These are phyloP conservation scores for Xiphias gladius DNA, from an alignment of 2,113 vertebrate genomes.

Conservation along the genomic window DNA sequence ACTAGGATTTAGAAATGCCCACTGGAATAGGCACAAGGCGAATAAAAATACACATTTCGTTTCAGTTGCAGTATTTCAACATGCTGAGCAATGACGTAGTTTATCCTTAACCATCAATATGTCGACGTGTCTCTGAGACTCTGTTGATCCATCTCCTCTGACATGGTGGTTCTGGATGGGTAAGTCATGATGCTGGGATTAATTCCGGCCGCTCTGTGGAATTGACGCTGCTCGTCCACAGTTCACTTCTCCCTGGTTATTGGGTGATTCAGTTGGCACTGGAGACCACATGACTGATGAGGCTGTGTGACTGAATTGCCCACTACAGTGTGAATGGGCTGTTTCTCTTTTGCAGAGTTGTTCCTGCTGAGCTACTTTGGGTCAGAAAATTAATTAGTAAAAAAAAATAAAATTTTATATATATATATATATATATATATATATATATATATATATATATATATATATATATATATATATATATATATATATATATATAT, in stretches of 20 bases:
- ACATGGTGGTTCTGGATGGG: slow-evolving; percentile 64
- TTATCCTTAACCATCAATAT: slow-evolving; percentile 39
- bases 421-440: no score
- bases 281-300: slow-evolving; percentile 71
- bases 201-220: slow-evolving; percentile 56
- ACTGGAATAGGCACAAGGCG: slow-evolving; percentile 12
- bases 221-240: slow-evolving; percentile 71
- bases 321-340: slow-evolving; percentile 20
- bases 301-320: slow-evolving; percentile 58
- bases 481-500: no score
- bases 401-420: neutral
- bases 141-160: slow-evolving; percentile 67
- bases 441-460: no score
- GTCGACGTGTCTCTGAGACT: slow-evolving; percentile 19
- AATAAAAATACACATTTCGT: slow-evolving; percentile 31
- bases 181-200: slow-evolving; percentile 58
- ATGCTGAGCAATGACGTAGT: slow-evolving; percentile 9
- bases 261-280: slow-evolving; percentile 71
- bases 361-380: neutral
- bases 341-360: slow-evolving; percentile 7
- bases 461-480: no score
- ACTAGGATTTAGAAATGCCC: slow-evolving; percentile 31
- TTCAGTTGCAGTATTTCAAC: slow-evolving; percentile 38
- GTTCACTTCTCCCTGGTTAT: slow-evolving; percentile 74
- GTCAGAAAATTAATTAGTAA: neutral